These are phyloP conservation scores for Coleophora deauratella DNA, from an alignment of 2,888 invertebrate species.

Conservation along the genomic window DNA sequence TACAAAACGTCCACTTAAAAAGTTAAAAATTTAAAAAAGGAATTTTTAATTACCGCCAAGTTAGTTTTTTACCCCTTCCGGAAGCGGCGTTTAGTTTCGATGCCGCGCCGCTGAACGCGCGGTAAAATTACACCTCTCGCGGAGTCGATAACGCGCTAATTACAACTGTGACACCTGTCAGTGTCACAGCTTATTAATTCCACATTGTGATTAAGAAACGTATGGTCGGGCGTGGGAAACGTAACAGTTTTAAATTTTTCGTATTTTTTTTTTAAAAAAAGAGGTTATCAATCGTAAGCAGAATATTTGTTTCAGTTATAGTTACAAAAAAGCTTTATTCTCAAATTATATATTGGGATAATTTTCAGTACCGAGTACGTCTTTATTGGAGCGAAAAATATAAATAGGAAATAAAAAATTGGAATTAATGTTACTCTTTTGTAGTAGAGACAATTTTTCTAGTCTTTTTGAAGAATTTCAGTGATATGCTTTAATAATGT, in stretches of 20 bases:
- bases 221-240: constrained; percentile 2
- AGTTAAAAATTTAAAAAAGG: constrained; percentile 1
- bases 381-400: too few species aligned
- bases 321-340: too few species aligned
- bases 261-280: too few species aligned
- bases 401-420: too few species aligned
- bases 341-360: too few species aligned
- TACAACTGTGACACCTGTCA: constrained; percentile 56
- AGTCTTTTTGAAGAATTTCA: too few species aligned
- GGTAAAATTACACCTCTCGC: constrained; percentile 24
- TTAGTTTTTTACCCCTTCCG: constrained; percentile 4
- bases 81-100: neutral
- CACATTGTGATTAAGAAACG: constrained; percentile 9
- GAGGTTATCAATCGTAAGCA: too few species aligned
- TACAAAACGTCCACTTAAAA: constrained; percentile 2
- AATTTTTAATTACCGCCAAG: constrained; percentile 6
- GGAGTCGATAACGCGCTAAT: constrained; percentile 65
- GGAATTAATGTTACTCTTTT: too few species aligned
- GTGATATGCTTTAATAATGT: too few species aligned
- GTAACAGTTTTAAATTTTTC: neutral
- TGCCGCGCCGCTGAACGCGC: neutral
- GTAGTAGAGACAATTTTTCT: too few species aligned
- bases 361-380: too few species aligned
- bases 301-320: too few species aligned
- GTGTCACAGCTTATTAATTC: constrained; percentile 3